These are phyloP conservation scores for Colletes collaris DNA, from an alignment of 2,888 invertebrate species.

Conservation along the genomic window DNA sequence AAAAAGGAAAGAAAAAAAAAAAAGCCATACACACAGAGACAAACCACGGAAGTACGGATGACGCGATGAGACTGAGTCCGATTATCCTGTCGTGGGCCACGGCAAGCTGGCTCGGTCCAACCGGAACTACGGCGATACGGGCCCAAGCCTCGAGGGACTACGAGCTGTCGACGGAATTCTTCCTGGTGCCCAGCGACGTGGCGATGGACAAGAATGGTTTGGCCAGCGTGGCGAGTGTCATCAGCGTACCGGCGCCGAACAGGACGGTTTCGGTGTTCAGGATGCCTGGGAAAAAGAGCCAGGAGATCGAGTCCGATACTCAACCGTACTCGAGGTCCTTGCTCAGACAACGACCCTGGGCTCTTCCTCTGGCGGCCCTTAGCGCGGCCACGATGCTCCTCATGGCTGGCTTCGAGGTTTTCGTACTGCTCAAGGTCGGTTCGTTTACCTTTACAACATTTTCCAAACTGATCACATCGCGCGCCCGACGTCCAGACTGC, in stretches of 20 bases:
- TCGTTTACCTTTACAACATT: slow-evolving; percentile 44
- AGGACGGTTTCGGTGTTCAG: slow-evolving; percentile 77
- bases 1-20: slow-evolving; percentile 12
- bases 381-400: slow-evolving; percentile 93
- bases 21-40: slow-evolving; percentile 7
- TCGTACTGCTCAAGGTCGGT: slow-evolving; percentile 89
- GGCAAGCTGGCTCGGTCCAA: slow-evolving; percentile 77
- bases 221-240: slow-evolving; percentile 76
- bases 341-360: slow-evolving; percentile 93
- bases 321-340: slow-evolving; percentile 80
- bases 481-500: neutral
- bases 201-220: slow-evolving; percentile 77
- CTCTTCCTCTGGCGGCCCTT: slow-evolving; percentile 93
- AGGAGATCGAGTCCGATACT: slow-evolving; percentile 58
- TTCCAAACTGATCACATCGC: slow-evolving; percentile 23
- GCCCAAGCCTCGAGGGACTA: slow-evolving; percentile 74
- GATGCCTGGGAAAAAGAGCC: slow-evolving; percentile 68
- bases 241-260: slow-evolving; percentile 80
- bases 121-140: slow-evolving; percentile 76
- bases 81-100: slow-evolving; percentile 82
- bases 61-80: slow-evolving; percentile 78
- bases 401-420: slow-evolving; percentile 94
- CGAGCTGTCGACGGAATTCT: slow-evolving; percentile 94
- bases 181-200: slow-evolving; percentile 88
- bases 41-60: slow-evolving; percentile 49